phyloP scores from a whole-genome alignment of 2,888 invertebrate genomes.

The Chrysolina americana region DNA sequence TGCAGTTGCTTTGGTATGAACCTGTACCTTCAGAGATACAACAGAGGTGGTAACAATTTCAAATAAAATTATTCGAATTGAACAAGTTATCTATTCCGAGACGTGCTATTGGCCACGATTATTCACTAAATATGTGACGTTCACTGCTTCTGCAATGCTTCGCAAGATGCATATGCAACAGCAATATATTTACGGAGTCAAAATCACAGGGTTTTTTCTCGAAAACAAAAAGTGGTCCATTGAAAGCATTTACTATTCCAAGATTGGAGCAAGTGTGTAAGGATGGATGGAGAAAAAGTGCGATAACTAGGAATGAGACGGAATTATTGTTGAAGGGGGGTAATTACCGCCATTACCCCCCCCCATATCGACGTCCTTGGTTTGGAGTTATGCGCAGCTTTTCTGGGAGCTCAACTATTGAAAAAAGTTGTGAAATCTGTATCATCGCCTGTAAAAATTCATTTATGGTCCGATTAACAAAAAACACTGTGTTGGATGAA shows the following conservation, averaged over 20 bases:
- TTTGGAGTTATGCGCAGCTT: constrained; percentile 38
- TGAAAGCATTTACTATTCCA: constrained; percentile 38
- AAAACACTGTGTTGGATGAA: constrained; percentile 27
- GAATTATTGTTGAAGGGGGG: too few relatives aligned
- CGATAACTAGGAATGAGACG: too few relatives aligned
- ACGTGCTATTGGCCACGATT: constrained; percentile 13
- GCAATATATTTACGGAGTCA: constrained; percentile 28
- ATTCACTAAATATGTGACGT: constrained; percentile 12
- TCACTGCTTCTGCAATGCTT: constrained; percentile 31
- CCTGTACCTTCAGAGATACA: constrained; percentile 11
- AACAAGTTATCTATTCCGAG: constrained; percentile 29
- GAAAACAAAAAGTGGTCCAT: constrained; percentile 40
- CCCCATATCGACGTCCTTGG: too few relatives aligned
- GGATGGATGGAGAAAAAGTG: too few relatives aligned
- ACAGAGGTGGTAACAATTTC: constrained; percentile 21
- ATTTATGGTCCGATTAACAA: constrained; percentile 30
- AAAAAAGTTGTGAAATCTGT: constrained; percentile 20
- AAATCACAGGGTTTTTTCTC: constrained; percentile 27
- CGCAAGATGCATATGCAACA: constrained; percentile 26
- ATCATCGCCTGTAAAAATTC: not conserved
- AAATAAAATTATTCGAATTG: constrained; percentile 9
- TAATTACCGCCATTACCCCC: too few relatives aligned
- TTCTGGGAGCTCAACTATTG: constrained; percentile 33
- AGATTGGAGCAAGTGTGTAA: too few relatives aligned
- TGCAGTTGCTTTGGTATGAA: constrained; percentile 29